Percentiles rank a stretch among this genome's conserved stretches.
These are phyloP conservation scores for Pomatostomus ruficeps DNA, from an alignment of 2,113 vertebrate species.

Conservation along the genomic window DNA sequence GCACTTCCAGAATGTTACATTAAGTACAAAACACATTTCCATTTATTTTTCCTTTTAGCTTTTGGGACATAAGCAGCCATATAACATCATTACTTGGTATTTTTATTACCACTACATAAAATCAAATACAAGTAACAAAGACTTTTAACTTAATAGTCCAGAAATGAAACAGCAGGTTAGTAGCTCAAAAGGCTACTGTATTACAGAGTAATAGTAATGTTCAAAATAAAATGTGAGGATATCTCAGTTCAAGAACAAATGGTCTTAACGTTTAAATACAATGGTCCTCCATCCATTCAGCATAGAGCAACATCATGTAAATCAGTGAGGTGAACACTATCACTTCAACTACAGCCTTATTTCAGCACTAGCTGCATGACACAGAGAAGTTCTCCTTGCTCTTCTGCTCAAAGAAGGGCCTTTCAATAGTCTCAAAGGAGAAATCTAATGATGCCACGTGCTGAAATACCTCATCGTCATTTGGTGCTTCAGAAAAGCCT, in stretches of 20 bases:
- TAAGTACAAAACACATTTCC: background rate
- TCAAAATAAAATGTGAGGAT: background rate
- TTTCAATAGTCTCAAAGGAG: constrained; percentile 57
- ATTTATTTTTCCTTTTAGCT: background rate
- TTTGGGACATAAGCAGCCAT: background rate
- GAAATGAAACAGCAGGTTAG: background rate
- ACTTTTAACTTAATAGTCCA: background rate
- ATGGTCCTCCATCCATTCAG: background rate
- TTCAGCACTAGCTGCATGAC: constrained; percentile 49
- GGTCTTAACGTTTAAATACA: background rate
- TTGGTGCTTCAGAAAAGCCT: background rate
- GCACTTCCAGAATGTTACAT: background rate
- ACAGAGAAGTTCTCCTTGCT: constrained; percentile 36
- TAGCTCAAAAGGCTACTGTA: background rate
- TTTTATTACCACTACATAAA: background rate
- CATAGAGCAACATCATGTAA: background rate
- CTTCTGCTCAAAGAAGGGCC: constrained; percentile 53
- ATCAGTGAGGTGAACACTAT: constrained; percentile 51
- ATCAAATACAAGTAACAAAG: background rate
- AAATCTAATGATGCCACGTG: constrained; percentile 55
- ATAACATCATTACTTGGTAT: background rate
- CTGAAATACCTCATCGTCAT: background rate
- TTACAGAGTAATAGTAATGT: background rate
- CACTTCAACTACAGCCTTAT: constrained; percentile 55
- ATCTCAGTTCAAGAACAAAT: background rate